Conservation (phyloP, 2,888 invertebrate genomes). For the Apotomis capreana region DNA sequence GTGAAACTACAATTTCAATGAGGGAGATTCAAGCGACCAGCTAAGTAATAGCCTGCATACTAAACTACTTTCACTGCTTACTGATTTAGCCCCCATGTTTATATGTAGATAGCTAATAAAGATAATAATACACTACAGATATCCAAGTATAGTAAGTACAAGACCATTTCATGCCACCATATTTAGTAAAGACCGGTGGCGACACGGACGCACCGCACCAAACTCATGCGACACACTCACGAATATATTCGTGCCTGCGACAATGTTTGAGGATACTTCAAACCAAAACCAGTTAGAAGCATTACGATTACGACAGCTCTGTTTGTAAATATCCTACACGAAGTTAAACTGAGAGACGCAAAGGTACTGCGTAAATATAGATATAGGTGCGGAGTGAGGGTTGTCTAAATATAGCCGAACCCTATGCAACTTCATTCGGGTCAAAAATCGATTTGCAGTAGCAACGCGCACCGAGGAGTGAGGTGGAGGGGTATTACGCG, state of each 20-base stretch:
- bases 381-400: conserved; percentile 11
- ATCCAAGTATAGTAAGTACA: neutral
- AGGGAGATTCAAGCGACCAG: conserved; percentile 53
- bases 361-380: conserved; percentile 7
- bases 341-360: neutral
- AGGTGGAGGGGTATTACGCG: conserved; percentile 56
- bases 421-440: conserved; percentile 39
- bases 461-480: conserved; percentile 52
- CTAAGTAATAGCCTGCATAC: conserved; percentile 53
- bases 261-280: neutral
- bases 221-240: neutral
- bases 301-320: neutral
- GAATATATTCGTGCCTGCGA: conserved; percentile 6
- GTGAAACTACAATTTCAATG: conserved; percentile 69
- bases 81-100: conserved; percentile 54
- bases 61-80: conserved; percentile 68
- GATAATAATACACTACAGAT: conserved; percentile 19
- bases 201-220: conserved; percentile 5
- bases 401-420: conserved; percentile 28
- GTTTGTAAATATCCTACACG: conserved; percentile 11
- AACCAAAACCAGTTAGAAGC: neutral
- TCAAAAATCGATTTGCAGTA: conserved; percentile 64
- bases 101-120: conserved; percentile 33
- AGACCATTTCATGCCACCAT: conserved; percentile 26
- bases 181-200: conserved; percentile 34